These are phyloP conservation scores for Otolemur crassicaudatus DNA, from an alignment of 2,797 vertebrate species.

Conservation along the genomic window DNA sequence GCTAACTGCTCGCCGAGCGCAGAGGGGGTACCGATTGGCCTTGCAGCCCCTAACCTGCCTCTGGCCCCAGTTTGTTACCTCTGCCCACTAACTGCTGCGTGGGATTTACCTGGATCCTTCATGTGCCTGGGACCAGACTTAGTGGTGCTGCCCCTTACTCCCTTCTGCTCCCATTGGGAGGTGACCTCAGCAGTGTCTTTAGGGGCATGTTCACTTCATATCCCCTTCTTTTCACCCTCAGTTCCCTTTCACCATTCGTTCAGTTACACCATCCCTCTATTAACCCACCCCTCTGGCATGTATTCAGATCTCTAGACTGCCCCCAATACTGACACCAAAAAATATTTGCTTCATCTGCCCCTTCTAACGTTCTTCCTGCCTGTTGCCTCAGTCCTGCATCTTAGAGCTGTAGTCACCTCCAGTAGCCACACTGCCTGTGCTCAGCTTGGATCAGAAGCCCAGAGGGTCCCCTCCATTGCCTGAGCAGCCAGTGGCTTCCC, in stretches of 20 bases:
- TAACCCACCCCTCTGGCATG: conserved; percentile 49
- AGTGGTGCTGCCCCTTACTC: conserved; percentile 30
- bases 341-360: not conserved
- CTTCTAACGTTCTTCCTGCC: not conserved
- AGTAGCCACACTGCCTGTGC: not conserved
- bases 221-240: not conserved
- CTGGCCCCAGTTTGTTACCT: conserved; percentile 29
- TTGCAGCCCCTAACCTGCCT: conserved; percentile 72
- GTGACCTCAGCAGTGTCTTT: not conserved
- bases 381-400: not conserved
- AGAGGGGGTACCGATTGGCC: not conserved
- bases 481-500: conserved; percentile 3
- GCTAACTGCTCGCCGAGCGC: conserved; percentile 70
- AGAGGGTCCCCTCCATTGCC: not conserved
- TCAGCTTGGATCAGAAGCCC: not conserved
- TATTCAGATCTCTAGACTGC: conserved; percentile 34
- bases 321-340: conserved; percentile 37
- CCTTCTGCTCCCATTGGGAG: not conserved
- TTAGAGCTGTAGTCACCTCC: not conserved
- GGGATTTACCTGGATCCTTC: not conserved
- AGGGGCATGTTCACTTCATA: not conserved
- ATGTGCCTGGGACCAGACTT: not conserved
- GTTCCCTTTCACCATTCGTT: not conserved
- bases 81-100: conserved; percentile 37
- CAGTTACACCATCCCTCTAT: not conserved